These are phyloP conservation scores for Leuciscus idus DNA, from an alignment of 2,113 vertebrate genomes.

Conservation along the genomic window DNA sequence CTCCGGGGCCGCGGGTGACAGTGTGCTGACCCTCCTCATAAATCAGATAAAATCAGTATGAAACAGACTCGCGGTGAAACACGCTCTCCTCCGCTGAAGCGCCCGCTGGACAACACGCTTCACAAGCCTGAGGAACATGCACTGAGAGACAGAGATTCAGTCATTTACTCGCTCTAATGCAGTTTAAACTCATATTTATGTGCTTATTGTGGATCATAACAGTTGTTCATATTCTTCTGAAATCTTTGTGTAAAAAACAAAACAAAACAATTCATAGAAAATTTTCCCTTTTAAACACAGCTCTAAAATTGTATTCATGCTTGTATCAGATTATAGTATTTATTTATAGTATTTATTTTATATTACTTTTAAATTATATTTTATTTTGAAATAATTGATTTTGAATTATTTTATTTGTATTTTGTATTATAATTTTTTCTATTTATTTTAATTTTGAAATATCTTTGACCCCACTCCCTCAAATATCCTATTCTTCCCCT, in stretches of 20 bases:
- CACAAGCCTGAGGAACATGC: background rate
- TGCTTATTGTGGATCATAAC: background rate
- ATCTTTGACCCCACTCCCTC: too few relatives aligned
- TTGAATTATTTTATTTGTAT: too few relatives aligned
- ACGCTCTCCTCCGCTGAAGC: background rate
- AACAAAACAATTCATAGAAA: too few relatives aligned
- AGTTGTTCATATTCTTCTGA: background rate
- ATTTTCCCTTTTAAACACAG: background rate
- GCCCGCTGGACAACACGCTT: background rate
- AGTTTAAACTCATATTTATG: background rate
- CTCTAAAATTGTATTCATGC: background rate
- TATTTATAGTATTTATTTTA: too few relatives aligned
- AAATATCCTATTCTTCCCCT: too few relatives aligned
- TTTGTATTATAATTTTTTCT: background rate
- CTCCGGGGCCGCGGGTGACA: background rate
- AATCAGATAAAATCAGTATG: too few relatives aligned
- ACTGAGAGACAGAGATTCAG: background rate
- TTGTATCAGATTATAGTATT: background rate
- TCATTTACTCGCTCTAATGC: background rate
- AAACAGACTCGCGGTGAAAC: background rate
- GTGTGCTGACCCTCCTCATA: slow-evolving; percentile 15
- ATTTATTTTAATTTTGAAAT: too few relatives aligned
- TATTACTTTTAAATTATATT: too few relatives aligned
- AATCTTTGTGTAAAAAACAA: background rate
- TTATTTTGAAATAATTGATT: too few relatives aligned